A percentile compares a stretch with the other conserved stretches of the same genome.
These are phyloP conservation scores for Ischnura elegans DNA, from an alignment of 2,888 invertebrate species.

Conservation along the genomic window DNA sequence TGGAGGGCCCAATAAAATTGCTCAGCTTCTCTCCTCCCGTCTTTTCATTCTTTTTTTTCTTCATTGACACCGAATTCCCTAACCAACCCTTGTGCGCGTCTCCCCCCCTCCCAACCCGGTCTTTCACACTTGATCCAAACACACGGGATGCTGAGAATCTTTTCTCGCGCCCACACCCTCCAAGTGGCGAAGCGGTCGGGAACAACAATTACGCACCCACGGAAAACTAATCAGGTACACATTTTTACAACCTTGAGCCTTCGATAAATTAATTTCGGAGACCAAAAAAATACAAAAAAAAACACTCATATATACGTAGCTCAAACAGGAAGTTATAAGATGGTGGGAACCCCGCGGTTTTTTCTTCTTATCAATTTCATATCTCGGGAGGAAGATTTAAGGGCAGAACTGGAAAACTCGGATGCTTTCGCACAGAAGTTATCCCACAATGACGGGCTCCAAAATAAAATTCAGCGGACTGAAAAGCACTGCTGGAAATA, in stretches of 20 bases:
- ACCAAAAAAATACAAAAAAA: background rate
- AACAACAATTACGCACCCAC: constrained; percentile 45
- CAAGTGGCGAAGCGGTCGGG: background rate
- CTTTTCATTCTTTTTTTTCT: background rate
- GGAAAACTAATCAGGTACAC: background rate
- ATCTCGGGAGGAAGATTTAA: background rate
- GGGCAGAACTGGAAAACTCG: background rate
- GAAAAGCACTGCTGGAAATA: background rate
- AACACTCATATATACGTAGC: too few species aligned
- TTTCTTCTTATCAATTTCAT: constrained; percentile 32
- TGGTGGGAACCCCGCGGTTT: background rate
- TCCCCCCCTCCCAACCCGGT: too few species aligned
- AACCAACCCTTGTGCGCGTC: too few species aligned
- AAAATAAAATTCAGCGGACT: background rate
- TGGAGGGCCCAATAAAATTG: background rate
- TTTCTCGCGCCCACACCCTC: too few species aligned
- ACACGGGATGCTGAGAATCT: too few species aligned
- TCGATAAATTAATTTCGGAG: constrained; percentile 35
- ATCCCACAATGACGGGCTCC: background rate
- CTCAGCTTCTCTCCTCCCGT: background rate
- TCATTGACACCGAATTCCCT: background rate
- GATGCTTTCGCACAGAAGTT: background rate
- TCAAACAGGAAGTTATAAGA: background rate
- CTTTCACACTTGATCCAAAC: background rate
- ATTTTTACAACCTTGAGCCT: background rate